These are phyloP conservation scores for Acyrthosiphon pisum DNA, from an alignment of 1,140 invertebrate genomes.

Conservation along the genomic window DNA sequence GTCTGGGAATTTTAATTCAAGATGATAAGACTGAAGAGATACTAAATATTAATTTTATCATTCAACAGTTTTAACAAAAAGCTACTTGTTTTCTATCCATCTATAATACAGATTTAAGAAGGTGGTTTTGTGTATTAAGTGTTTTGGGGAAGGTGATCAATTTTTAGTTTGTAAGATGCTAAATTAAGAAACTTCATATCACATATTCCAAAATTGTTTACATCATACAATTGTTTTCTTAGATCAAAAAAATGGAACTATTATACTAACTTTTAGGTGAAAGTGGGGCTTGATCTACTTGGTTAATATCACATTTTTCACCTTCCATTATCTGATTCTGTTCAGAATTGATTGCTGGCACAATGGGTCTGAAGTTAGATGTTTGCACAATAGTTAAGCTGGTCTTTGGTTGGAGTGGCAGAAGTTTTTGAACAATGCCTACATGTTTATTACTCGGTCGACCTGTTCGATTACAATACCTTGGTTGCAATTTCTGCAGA, in stretches of 20 bases:
- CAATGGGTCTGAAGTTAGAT: constrained; percentile 49
- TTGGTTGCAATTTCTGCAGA: constrained; percentile 57
- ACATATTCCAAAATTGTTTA: neutral
- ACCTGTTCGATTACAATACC: constrained; percentile 57
- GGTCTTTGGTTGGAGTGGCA: constrained; percentile 66
- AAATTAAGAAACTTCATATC: neutral
- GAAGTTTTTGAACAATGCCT: constrained; percentile 69
- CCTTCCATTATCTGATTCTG: neutral
- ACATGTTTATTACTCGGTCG: constrained; percentile 65
- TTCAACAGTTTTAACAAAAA: too few species aligned
- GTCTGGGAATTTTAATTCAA: too few species aligned
- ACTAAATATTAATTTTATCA: too few species aligned
- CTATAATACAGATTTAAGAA: neutral
- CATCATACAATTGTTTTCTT: neutral
- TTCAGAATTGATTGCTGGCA: constrained; percentile 30
- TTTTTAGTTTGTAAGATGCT: neutral
- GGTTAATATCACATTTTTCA: neutral
- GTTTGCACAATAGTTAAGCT: constrained; percentile 61
- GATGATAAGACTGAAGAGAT: too few species aligned
- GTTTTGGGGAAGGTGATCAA: neutral
- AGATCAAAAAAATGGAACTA: neutral
- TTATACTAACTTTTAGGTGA: constrained; percentile 33
- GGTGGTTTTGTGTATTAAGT: neutral
- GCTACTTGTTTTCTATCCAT: neutral
- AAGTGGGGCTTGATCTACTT: neutral